Evolutionary conservation across 2,113 vertebrate species (phyloP), one percentile per base, ranked within the genome.

Genomic region (Perccottus glenii): DNA sequence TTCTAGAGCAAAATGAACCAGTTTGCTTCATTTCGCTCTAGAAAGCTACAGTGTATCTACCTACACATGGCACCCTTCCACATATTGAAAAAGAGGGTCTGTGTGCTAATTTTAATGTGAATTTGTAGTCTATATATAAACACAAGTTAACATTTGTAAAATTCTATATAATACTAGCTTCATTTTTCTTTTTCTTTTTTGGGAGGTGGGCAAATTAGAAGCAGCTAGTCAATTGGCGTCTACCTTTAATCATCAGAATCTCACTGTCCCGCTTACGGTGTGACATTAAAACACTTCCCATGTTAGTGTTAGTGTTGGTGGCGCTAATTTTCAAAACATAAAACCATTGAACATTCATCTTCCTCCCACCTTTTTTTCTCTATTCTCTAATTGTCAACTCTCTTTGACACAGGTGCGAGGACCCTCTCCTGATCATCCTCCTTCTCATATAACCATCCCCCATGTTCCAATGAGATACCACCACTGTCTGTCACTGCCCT

Each of bases 351-450:
- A 40, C 38, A 40, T 1, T 8, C 5, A 2, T 40, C 38, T 6
- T 40, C 8, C 38, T 38, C 7, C 36, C 36, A 4, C 36, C 8
- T 4, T 14, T 10, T 42, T 42, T 51, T 70, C 42, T 59, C 55
- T 77, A 40, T 64, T 52, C 50, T 79, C 77, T 90, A 78, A 87
- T 82, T 72, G 65, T 73, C 57, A 59, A 82, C 81, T 91, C 71
- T 87, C 62, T 85, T 82, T 79, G 87, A 82, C 87, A 79, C 90
- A 92, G 87, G 88, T 92, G 81, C 60, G 84, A 92, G 51, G 89
- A 92, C 60, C 86, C 87, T 43, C 75, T 89, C 52, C 87, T 91
- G 84, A 82, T 93, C 79, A 62, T 91, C 84, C 88, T 91, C 81
- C 82, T 92, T 80, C 82, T 92, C 83, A 62, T 92, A 76, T 92